These are phyloP conservation scores for Macrochelys suwanniensis DNA, from an alignment of 2,797 vertebrate genomes.

Conservation along the genomic window DNA sequence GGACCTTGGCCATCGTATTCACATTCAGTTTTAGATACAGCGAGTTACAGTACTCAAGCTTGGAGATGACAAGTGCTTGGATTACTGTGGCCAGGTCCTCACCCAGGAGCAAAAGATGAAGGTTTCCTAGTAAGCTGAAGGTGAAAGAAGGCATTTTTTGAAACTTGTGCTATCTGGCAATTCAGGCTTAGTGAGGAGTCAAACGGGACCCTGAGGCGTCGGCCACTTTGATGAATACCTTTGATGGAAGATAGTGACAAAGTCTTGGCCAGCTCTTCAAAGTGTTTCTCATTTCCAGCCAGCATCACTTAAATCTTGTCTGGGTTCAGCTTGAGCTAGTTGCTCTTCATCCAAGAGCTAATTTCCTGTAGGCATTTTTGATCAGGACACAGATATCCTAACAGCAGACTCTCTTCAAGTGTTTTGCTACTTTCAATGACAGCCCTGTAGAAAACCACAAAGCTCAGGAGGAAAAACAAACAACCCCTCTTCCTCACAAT, in stretches of 20 bases:
- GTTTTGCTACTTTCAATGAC: neutral
- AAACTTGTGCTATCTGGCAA: neutral
- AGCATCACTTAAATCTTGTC: neutral
- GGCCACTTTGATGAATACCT: neutral
- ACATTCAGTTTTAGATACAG: neutral
- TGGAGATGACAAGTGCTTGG: neutral
- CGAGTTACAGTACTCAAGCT: neutral
- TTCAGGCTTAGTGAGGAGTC: neutral
- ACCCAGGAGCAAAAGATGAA: neutral
- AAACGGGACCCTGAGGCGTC: neutral
- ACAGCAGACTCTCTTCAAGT: neutral
- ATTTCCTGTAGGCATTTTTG: neutral
- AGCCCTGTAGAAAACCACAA: neutral
- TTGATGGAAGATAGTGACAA: neutral
- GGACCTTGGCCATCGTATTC: neutral
- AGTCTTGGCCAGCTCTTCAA: neutral
- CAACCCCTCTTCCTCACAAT: neutral
- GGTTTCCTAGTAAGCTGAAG: neutral
- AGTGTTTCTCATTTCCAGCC: neutral
- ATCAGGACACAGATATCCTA: neutral
- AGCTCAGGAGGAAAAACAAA: neutral
- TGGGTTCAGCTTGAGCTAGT: neutral
- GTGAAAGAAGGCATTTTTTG: neutral
- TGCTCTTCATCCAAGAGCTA: neutral
- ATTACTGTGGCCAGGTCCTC: neutral